Conservation (phyloP, 2,797 vertebrate genomes). For the Taeniopygia guttata region DNA sequence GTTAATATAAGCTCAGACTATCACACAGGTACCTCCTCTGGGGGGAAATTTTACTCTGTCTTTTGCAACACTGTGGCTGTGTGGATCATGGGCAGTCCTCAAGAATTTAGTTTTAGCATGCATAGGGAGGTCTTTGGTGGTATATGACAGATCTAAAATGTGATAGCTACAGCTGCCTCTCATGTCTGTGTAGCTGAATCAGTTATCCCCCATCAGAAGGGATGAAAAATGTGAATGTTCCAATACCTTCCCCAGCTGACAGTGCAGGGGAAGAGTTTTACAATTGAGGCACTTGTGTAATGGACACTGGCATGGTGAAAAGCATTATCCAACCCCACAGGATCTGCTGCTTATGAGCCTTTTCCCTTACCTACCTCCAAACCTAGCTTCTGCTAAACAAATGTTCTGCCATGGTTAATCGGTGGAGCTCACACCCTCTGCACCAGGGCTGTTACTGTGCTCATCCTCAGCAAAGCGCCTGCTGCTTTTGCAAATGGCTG, state of each 20-base stretch:
- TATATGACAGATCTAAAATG: neutral
- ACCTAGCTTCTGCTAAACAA: neutral
- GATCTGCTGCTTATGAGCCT: neutral
- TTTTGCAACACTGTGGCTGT: neutral
- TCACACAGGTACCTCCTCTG: neutral
- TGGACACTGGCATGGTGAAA: neutral
- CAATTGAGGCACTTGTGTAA: neutral
- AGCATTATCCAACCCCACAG: neutral
- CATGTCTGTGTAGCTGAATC: neutral
- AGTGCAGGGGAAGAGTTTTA: fast-evolving
- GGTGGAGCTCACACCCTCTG: neutral
- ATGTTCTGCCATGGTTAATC: neutral
- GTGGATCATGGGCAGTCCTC: too few species aligned
- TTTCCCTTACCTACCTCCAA: neutral
- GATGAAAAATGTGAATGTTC: neutral
- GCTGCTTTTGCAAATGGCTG: neutral
- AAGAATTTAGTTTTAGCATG: neutral
- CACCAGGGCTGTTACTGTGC: neutral
- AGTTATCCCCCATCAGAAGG: neutral
- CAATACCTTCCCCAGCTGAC: neutral
- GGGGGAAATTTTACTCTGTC: neutral
- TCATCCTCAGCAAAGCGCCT: neutral
- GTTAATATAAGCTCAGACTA: neutral
- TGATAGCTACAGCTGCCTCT: neutral
- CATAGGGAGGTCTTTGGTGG: neutral